A percentile compares a stretch with the other conserved stretches of the same genome.
Evolutionary conservation across 2,113 vertebrate species (phyloP).

Genomic region (Genyomyrus donnyi): DNA sequence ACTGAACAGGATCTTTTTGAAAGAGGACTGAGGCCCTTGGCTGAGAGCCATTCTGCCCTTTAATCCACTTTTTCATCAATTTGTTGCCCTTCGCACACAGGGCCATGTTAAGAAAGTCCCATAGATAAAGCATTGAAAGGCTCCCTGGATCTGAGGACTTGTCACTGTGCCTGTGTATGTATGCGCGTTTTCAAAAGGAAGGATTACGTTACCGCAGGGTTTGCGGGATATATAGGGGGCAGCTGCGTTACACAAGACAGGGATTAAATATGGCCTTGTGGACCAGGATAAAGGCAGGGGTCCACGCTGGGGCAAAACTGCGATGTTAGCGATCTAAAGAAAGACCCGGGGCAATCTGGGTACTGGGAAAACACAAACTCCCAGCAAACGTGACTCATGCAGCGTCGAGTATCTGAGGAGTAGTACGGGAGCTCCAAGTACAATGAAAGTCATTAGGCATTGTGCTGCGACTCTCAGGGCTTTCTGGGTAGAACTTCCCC

Average conservation of each 20-base stretch:
- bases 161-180: constrained; percentile 10
- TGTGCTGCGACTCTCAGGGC: neutral
- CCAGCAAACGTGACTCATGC: neutral
- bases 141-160: constrained; percentile 19
- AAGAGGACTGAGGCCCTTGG: neutral
- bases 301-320: neutral
- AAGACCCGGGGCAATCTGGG: neutral
- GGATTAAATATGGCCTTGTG: constrained; percentile 33
- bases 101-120: neutral
- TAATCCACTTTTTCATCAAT: constrained; percentile 17
- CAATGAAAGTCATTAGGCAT: neutral
- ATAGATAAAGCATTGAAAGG: neutral
- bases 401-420: neutral
- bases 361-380: neutral
- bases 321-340: neutral
- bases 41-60: neutral
- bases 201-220: constrained; percentile 29
- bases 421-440: neutral
- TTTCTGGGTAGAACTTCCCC: neutral
- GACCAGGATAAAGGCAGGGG: neutral
- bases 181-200: constrained; percentile 31
- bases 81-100: constrained; percentile 2
- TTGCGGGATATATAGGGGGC: constrained; percentile 24
- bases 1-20: constrained; percentile 9
- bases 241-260: constrained; percentile 23